Conservation (phyloP, 35 echinoderm and acorn worm species). For the Heliocidaris tuberculata region DNA sequence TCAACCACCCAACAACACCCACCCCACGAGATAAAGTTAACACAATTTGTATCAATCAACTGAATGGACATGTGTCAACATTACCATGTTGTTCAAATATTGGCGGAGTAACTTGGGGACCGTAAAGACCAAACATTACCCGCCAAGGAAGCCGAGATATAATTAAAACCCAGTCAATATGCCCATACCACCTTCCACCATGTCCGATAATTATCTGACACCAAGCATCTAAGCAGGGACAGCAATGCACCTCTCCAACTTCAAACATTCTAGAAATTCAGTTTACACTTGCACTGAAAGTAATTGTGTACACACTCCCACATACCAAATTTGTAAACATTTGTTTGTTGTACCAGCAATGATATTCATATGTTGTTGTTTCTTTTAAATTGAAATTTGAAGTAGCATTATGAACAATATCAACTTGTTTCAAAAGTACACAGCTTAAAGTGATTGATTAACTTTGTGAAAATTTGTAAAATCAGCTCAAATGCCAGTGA, state of each 20-base stretch:
- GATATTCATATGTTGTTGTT: too few species aligned
- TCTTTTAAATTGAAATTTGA: too few species aligned
- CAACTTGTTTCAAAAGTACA: too few species aligned
- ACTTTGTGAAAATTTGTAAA: too few species aligned
- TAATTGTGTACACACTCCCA: not conserved
- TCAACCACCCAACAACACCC: not conserved
- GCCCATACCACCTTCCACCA: not conserved
- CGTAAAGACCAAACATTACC: constrained; percentile 9
- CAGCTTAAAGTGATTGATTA: too few species aligned
- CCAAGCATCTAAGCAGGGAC: not conserved
- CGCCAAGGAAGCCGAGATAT: not conserved
- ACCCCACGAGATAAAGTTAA: not conserved
- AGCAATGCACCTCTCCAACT: not conserved
- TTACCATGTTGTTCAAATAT: constrained; percentile 36
- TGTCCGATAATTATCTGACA: constrained; percentile 26
- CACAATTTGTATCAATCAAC: constrained; percentile 15
- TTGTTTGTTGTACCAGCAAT: too few species aligned
- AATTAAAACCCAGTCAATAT: constrained; percentile 31
- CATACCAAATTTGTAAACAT: too few species aligned
- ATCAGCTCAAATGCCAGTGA: too few species aligned
- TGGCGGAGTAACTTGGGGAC: not conserved
- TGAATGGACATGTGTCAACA: constrained; percentile 19
- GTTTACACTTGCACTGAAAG: not conserved
- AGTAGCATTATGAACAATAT: too few species aligned
- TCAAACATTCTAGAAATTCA: not conserved